Base-by-base conservation (phyloP, 2,888 invertebrate species). In the Dasypolia templi region DNA sequence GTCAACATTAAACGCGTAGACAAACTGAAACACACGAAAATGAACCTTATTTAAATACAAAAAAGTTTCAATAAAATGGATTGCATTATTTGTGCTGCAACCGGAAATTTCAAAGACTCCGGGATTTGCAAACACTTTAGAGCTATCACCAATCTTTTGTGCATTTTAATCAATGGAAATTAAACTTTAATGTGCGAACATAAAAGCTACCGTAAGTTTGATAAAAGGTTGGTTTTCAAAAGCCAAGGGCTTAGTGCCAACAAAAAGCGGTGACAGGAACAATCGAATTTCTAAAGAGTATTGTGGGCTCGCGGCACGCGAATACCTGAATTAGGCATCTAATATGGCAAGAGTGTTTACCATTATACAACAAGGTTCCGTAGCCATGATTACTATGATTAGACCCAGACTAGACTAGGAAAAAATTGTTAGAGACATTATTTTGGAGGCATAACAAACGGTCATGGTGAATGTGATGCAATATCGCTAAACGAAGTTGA, bases 1-100 rank as follows among this genome's bases (percentile, higher is more conserved):
- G 83, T 86, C 87, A 91, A 91, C 79, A 91, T 84, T 82, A 22
- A 65, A 75, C 70, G 58, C 70, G 62, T 76, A n/a, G n/a, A n/a
- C 58, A 73, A 71, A 29, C 49, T 6, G 12, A 32, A 49, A 58
- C 58, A 81, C 5, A 35, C 58, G 0, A 79, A 71, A 77, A 64
- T 72, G 0, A 65, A 76, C 83, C 49, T 72, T 86, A 81, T 76
- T 49, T 0, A 0, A 1, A 32, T 32, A 5, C 0, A 0, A 1
- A 61, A 22, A 71, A 56, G 61, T 12, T 14, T 29, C 14, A 62
- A 46, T 63, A 14, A 59, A 56, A 49, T 17, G 49, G 26, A 39
- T 19, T 26, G 26, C 2, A 65, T 26, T 58, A 53, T 66, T 59
- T 62, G 35, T 44, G 32, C 6, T 62, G 72, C 51, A 71, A 56